phyloP scores from a whole-genome alignment of 2,888 invertebrate genomes.

The Oasisia sp. region DNA sequence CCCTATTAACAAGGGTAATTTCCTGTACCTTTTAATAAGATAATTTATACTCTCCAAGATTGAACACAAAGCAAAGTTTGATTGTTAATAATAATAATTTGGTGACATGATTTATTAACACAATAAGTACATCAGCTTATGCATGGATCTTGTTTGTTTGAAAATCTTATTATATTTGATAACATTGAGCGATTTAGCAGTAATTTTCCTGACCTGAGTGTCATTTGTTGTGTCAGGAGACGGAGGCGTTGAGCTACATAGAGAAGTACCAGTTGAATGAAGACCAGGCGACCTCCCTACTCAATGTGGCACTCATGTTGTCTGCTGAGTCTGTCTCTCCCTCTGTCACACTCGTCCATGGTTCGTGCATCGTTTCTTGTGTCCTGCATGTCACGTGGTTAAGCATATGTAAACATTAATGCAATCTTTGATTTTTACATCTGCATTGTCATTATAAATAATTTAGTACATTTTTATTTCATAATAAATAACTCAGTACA shows the following conservation, averaged over 20 bases:
- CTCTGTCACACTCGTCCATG: constrained; percentile 52
- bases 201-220: not conserved
- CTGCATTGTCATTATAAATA: not conserved
- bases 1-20: too few species aligned
- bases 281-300: constrained; percentile 52
- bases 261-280: constrained; percentile 48
- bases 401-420: not conserved
- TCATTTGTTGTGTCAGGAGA: constrained; percentile 42
- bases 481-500: not conserved
- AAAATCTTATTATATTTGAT: too few species aligned
- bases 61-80: too few species aligned
- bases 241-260: constrained; percentile 45
- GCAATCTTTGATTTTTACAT: not conserved
- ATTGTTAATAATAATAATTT: too few species aligned
- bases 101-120: too few species aligned
- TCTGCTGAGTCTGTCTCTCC: constrained; percentile 32
- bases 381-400: not conserved
- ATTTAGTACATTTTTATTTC: not conserved
- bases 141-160: too few species aligned
- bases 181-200: not conserved
- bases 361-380: constrained; percentile 38
- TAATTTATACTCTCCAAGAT: too few species aligned
- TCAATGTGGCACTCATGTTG: constrained; percentile 50
- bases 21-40: too few species aligned
- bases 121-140: too few species aligned